Evolutionary conservation across 2,797 vertebrate species (phyloP).

Genomic region (Sebastes steindachneri): DNA sequence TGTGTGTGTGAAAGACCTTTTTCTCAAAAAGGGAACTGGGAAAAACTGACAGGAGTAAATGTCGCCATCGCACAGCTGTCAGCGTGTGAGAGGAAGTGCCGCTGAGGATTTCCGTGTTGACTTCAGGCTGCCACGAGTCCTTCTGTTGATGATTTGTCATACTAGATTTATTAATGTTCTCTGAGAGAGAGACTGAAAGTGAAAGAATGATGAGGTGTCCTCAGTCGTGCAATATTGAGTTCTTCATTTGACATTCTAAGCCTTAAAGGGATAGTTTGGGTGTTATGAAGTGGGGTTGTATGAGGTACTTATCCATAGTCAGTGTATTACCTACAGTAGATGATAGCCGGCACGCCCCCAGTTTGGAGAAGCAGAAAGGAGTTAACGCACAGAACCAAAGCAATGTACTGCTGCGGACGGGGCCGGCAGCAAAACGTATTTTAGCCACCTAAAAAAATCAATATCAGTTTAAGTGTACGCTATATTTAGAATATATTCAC

Average conservation of each 20-base stretch:
- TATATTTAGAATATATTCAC: too few relatives aligned
- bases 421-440: too few relatives aligned
- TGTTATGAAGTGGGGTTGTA: too few relatives aligned
- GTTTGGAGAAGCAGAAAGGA: too few relatives aligned
- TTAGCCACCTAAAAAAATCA: too few relatives aligned
- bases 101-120: neutral
- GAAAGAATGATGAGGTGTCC: neutral
- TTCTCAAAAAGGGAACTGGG: neutral
- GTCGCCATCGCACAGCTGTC: neutral
- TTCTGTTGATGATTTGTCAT: neutral
- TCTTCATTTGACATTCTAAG: neutral
- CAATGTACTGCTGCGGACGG: too few relatives aligned
- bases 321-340: too few relatives aligned
- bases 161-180: neutral
- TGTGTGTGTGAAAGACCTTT: neutral
- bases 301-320: too few relatives aligned
- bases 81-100: neutral
- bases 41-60: neutral
- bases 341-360: too few relatives aligned
- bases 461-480: too few relatives aligned
- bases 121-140: conserved; percentile 10
- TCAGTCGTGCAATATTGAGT: neutral
- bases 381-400: too few relatives aligned
- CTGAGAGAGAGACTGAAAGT: neutral
- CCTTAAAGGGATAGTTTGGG: neutral